Percentiles rank a stretch among this genome's conserved stretches.
Evolutionary conservation across 2,113 vertebrate genomes (phyloP).

Genomic region (Brienomyrus brachyistius): DNA sequence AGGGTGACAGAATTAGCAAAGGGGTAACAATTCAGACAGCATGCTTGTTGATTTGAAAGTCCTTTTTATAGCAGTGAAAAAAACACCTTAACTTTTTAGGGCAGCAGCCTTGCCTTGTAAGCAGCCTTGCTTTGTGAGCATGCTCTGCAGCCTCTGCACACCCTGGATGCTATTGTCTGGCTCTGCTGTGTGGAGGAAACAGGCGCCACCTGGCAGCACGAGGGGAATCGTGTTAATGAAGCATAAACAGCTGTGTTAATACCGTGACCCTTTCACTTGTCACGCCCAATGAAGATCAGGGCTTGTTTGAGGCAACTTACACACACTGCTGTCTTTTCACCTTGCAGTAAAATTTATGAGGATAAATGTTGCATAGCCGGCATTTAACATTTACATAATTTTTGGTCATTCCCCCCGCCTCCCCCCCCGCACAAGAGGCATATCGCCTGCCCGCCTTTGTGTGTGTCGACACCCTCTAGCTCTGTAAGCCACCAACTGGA

Average conservation of each 20-base stretch:
- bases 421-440: neutral
- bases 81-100: neutral
- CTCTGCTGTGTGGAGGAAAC: neutral
- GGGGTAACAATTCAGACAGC: too few relatives aligned
- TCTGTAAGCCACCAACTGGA: conserved; percentile 1
- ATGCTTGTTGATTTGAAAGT: neutral
- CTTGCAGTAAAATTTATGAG: neutral
- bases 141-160: neutral
- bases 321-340: neutral
- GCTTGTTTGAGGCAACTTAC: neutral
- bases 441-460: neutral
- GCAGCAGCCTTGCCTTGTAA: neutral
- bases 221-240: neutral
- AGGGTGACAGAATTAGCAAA: neutral
- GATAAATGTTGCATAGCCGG: neutral
- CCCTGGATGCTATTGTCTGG: neutral
- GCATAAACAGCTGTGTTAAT: neutral
- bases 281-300: neutral
- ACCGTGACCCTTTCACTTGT: neutral
- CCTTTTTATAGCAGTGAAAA: neutral
- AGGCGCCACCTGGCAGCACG: neutral
- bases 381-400: neutral
- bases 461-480: neutral
- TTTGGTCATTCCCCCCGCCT: neutral
- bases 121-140: neutral